Evolutionary conservation across 2,113 vertebrate species (phyloP), one percentile per base, ranked within the genome.

Genomic region (Malurus elegans): DNA sequence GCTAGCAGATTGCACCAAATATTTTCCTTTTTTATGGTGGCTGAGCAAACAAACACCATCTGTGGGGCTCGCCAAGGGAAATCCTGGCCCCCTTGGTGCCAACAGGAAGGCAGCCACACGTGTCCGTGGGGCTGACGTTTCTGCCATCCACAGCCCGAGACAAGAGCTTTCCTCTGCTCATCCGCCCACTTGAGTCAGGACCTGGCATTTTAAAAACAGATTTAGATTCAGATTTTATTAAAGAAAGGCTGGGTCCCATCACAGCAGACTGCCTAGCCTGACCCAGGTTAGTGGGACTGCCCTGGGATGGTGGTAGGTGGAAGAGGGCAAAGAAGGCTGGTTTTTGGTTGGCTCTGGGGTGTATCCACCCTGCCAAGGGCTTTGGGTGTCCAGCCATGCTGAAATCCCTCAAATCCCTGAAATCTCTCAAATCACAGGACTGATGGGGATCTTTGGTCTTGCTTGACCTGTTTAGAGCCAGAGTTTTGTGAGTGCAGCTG

Each of bases 1-100:
- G 92, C 86, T 75, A 93, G 90, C 95, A 97, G 92, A 93, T 73
- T 96, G 96, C 67, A 95, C 88, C 94, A 97, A 97, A 95, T 97
- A 97, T 96, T 97, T 96, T 70, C 88, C 82, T 66, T 94, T 90
- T 75, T 76, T 50, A 88, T 82, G 12, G 32, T 51, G 92, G 28
- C 60, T 94, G 93, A 97, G 93, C 88, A 96, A 96, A 97, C 96
- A 96, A 97, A 97, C 95, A 96, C 96, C 96, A 96, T 97, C 96
- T 96, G 95, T 5, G 5, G 90, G 90, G 71, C 86, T 90, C 5
- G 0, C 36, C 1, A 0, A 83, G 95, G 93, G 95, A 95, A 97
- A 96, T 95, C 88, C 94, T 9, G 71, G 36, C 26, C 82, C 79
- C 31, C 65, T 50, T 4, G 1, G 9, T 0, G 1, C 86, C 57